These are phyloP conservation scores for Agraylea sexmaculata DNA, from an alignment of 1,140 invertebrate genomes.

Conservation along the genomic window DNA sequence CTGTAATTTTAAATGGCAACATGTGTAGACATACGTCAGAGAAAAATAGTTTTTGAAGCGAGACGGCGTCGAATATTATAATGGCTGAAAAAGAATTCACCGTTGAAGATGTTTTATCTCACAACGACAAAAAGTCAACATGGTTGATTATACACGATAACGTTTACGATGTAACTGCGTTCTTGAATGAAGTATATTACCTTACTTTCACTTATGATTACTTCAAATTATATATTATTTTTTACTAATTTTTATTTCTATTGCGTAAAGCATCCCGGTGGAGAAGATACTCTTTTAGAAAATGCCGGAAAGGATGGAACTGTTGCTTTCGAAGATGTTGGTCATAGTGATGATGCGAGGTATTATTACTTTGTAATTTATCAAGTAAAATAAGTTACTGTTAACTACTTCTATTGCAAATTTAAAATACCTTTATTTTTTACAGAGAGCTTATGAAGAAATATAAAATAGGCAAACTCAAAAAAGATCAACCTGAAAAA, in stretches of 20 bases:
- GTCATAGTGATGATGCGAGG: conserved; percentile 72
- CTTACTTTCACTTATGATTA: conserved; percentile 3
- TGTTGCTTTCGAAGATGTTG: conserved; percentile 74
- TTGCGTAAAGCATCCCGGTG: conserved; percentile 63
- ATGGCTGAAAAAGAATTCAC: too few species aligned
- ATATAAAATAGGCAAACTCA: conserved; percentile 70
- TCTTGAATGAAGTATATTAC: conserved; percentile 47
- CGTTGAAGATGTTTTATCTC: conserved; percentile 41
- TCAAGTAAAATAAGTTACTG: not conserved
- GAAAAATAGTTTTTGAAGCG: too few species aligned
- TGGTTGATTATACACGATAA: conserved; percentile 53
- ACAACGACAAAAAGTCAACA: conserved; percentile 36
- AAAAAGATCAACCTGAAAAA: conserved; percentile 23
- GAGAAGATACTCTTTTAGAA: conserved; percentile 68
- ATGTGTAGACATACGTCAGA: too few species aligned
- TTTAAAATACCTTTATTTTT: conserved; percentile 19
- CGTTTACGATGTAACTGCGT: conserved; percentile 54
- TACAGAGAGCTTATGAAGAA: conserved; percentile 71
- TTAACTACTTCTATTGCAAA: too few species aligned
- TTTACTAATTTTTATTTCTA: not conserved
- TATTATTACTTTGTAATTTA: conserved; percentile 26
- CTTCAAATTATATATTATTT: not conserved
- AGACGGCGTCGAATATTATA: too few species aligned
- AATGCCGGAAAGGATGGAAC: conserved; percentile 65
- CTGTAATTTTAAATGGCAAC: too few species aligned